A percentile compares a stretch with the other conserved stretches of the same genome.
Conservation (phyloP, 2,888 invertebrate species). For the Dryomyza anilis region DNA sequence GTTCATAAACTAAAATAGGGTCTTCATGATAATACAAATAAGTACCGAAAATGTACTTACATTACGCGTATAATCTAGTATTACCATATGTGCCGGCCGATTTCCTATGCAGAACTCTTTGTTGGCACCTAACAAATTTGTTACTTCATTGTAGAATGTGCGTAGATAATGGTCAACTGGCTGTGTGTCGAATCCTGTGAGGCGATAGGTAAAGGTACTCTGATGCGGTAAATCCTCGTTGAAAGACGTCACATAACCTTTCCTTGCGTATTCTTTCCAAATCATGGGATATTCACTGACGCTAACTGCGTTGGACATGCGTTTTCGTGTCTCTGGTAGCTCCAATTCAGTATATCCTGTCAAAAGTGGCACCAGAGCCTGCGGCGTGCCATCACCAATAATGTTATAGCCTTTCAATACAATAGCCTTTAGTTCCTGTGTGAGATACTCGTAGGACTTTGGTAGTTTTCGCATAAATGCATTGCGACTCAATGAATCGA, state of each 20-base stretch:
- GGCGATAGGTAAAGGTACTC: conserved; percentile 88
- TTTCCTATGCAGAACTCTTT: conserved; percentile 73
- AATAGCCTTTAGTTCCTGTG: conserved; percentile 66
- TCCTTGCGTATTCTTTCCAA: conserved; percentile 77
- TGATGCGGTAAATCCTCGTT: conserved; percentile 84
- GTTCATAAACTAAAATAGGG: conserved; percentile 63
- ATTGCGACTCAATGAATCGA: conserved; percentile 86
- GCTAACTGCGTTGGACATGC: conserved; percentile 67
- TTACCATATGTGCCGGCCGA: conserved; percentile 71
- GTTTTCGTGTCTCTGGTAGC: conserved; percentile 81
- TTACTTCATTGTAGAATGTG: conserved; percentile 75
- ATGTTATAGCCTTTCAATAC: conserved; percentile 82
- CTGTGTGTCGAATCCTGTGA: conserved; percentile 80
- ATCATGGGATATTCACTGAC: conserved; percentile 85
- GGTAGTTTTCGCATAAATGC: conserved; percentile 81
- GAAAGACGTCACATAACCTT: conserved; percentile 79
- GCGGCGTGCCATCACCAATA: conserved; percentile 85
- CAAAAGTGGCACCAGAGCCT: conserved; percentile 84
- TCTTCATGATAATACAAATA: too few species aligned
- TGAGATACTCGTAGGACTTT: conserved; percentile 73
- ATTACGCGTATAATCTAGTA: conserved; percentile 70
- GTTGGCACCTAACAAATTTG: conserved; percentile 64
- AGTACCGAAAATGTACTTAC: conserved; percentile 60
- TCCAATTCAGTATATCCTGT: conserved; percentile 87
- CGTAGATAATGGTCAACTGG: conserved; percentile 93